Evolutionary conservation across 2,888 invertebrate genomes (phyloP).

Genomic region (Pristionchus fissidentatus): DNA sequence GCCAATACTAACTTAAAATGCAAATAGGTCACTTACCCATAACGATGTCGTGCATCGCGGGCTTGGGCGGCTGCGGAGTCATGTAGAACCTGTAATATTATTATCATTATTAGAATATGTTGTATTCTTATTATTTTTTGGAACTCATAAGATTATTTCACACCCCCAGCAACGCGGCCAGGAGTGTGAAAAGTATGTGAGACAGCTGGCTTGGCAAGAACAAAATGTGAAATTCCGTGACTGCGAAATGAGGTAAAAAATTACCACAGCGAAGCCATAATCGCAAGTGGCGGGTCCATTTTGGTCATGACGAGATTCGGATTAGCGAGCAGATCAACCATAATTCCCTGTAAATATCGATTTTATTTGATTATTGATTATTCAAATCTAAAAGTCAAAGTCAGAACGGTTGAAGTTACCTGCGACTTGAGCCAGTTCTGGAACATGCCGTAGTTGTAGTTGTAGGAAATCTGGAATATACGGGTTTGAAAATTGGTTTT

Average conservation of each 20-base stretch:
- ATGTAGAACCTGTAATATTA: conserved; percentile 67
- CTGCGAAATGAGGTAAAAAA: not conserved
- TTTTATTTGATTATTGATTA: not conserved
- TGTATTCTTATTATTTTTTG: too few species aligned
- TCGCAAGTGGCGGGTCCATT: conserved; percentile 69
- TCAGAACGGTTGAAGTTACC: not conserved
- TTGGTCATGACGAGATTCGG: conserved; percentile 69
- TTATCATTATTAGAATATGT: not conserved
- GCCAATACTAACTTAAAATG: too few species aligned
- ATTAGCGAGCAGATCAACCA: conserved; percentile 62
- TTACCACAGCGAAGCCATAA: conserved; percentile 63
- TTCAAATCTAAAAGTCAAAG: not conserved
- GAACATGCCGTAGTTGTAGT: conserved; percentile 73
- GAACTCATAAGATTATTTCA: too few species aligned
- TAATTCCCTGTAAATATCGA: conserved; percentile 32
- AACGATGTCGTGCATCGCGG: conserved; percentile 75
- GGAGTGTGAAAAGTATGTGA: too few species aligned
- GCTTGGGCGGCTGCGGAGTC: conserved; percentile 76
- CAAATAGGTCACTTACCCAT: conserved; percentile 61
- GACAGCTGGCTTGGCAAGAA: too few species aligned
- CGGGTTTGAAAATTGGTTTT: not conserved
- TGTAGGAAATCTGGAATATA: conserved; percentile 63
- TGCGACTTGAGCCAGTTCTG: conserved; percentile 62
- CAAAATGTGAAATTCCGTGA: not conserved
- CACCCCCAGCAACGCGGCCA: too few species aligned